Conservation (phyloP, 2,797 vertebrate species). For the Parambassis ranga region DNA sequence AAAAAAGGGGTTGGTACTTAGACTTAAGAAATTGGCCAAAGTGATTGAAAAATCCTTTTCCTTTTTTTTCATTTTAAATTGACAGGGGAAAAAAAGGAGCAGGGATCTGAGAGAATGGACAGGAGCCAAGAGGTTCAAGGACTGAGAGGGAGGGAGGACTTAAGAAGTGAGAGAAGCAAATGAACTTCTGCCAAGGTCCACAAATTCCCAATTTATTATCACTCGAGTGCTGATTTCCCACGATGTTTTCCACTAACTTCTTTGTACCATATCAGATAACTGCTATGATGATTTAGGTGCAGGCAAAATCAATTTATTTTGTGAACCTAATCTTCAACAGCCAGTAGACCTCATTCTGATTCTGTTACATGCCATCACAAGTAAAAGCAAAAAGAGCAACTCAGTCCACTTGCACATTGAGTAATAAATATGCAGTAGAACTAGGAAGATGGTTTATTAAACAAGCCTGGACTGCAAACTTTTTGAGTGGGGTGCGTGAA, state of each 20-base stretch:
- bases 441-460: slow-evolving; percentile 34
- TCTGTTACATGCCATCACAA: background rate
- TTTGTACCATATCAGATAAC: background rate
- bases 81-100: slow-evolving; percentile 27
- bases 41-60: slow-evolving; percentile 12
- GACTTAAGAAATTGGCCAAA: slow-evolving; percentile 14
- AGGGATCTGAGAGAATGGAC: slow-evolving; percentile 12
- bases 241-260: background rate
- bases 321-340: background rate
- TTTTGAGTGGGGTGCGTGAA: slow-evolving; percentile 17
- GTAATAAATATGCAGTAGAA: slow-evolving; percentile 9
- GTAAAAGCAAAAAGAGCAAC: background rate
- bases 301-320: background rate
- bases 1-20: slow-evolving; percentile 6
- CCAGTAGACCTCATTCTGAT: background rate
- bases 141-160: background rate
- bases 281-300: background rate
- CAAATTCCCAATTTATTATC: slow-evolving; percentile 21
- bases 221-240: background rate
- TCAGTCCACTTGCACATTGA: background rate
- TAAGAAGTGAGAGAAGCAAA: background rate
- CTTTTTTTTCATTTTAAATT: slow-evolving; percentile 11
- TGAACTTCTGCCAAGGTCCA: background rate
- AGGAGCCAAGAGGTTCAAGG: slow-evolving; percentile 1
- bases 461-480: slow-evolving; percentile 11